phyloP scores from a whole-genome alignment of 37 sponge, comb jelly and placozoan genomes.

The Bolinopsis microptera region DNA sequence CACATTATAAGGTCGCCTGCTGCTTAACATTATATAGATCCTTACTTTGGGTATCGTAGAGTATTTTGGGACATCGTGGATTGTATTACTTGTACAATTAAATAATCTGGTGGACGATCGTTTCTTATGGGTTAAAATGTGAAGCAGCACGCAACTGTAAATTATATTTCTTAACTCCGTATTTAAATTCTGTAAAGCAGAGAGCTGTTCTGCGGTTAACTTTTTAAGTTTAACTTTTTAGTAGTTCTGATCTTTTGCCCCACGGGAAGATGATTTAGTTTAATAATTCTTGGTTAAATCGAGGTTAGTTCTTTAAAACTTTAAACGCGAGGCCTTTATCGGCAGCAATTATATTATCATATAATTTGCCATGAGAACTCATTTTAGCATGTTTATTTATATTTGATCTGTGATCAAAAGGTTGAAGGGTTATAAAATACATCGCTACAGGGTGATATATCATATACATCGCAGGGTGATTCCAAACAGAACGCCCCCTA shows the following conservation, averaged over 20 bases:
- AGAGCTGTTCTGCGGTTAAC: not conserved
- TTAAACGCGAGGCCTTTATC: not conserved
- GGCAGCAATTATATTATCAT: not conserved
- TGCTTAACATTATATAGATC: too few relatives aligned
- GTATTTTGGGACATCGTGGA: too few relatives aligned
- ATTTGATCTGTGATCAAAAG: not conserved
- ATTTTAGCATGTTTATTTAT: not conserved
- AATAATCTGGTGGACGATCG: too few relatives aligned
- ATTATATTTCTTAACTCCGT: not conserved
- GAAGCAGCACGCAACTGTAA: not conserved
- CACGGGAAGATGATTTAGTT: not conserved
- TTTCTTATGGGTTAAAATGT: too few relatives aligned
- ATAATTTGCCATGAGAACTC: not conserved
- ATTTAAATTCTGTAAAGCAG: not conserved
- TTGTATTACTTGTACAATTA: too few relatives aligned
- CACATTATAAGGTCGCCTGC: too few relatives aligned
- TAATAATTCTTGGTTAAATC: not conserved
- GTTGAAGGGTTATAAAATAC: not conserved
- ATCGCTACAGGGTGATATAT: too few relatives aligned
- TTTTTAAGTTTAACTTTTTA: not conserved
- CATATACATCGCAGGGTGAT: not conserved
- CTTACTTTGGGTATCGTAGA: too few relatives aligned
- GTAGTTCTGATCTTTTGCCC: not conserved
- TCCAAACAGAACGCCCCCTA: not conserved
- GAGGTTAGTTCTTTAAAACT: not conserved